A percentile compares a stretch with the other conserved stretches of the same genome.
Conservation (phyloP, 1,140 invertebrate species). For the Bombus waltoni region DNA sequence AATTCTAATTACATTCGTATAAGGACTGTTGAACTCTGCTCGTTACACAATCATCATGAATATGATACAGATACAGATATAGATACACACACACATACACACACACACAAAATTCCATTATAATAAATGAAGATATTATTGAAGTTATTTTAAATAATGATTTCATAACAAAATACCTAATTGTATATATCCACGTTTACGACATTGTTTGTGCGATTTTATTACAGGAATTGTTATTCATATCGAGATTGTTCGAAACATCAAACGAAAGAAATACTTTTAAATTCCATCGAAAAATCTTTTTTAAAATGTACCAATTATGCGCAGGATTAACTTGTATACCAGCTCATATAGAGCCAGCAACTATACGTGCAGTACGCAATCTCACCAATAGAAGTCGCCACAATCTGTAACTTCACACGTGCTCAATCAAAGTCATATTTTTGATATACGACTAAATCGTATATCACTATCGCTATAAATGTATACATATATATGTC, state of each 20-base stretch:
- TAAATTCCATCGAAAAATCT: neutral
- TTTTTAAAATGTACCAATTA: neutral
- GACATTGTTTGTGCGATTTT: too few species aligned
- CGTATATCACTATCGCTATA: neutral
- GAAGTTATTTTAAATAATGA: neutral
- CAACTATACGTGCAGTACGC: conserved; percentile 19
- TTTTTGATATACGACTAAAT: neutral
- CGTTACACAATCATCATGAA: neutral
- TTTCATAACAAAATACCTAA: neutral
- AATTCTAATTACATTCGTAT: neutral
- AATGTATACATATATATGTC: neutral
- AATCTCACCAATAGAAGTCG: conserved; percentile 55
- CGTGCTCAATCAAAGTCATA: neutral
- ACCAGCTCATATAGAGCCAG: conserved; percentile 27
- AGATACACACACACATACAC: too few species aligned
- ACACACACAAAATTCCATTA: neutral
- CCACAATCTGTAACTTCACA: conserved; percentile 35
- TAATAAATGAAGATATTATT: neutral
- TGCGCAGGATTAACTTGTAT: neutral
- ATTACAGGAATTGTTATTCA: neutral
- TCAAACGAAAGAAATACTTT: neutral
- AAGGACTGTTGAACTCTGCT: neutral
- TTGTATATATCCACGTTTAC: neutral
- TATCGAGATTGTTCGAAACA: neutral
- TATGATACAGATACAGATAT: neutral